A percentile compares a stretch with the other conserved stretches of the same genome.
These are phyloP conservation scores for Cuculus canorus DNA, from an alignment of 2,797 vertebrate species.

Conservation along the genomic window DNA sequence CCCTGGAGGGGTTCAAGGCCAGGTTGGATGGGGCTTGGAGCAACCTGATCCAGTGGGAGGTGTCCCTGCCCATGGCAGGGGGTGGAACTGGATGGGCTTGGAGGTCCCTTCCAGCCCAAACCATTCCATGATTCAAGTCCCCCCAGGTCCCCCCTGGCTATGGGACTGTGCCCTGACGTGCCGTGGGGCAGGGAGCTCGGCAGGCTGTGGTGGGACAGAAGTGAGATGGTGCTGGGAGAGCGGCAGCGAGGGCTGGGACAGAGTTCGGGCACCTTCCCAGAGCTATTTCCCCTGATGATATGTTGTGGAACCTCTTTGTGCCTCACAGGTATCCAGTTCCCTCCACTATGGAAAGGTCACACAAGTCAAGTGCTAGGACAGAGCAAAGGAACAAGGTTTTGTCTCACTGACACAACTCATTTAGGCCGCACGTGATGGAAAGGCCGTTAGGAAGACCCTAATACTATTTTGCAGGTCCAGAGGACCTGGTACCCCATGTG, in stretches of 20 bases:
- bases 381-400: neutral
- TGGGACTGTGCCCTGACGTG: neutral
- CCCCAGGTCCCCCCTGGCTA: neutral
- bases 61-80: too few relatives aligned
- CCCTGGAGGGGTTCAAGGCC: too few relatives aligned
- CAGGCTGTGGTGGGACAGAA: neutral
- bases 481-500: neutral
- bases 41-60: too few relatives aligned
- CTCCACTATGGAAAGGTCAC: neutral
- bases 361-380: neutral
- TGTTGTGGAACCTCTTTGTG: rapidly evolving
- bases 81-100: too few relatives aligned
- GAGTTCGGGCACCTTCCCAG: neutral
- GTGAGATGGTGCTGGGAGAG: neutral
- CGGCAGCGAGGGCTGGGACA: neutral
- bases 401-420: neutral
- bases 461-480: neutral
- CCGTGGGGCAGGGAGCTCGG: neutral
- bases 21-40: too few relatives aligned
- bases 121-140: too few relatives aligned
- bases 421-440: neutral
- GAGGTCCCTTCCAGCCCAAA: too few relatives aligned
- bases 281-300: rapidly evolving
- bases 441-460: neutral
- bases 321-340: neutral